These are phyloP conservation scores for Anoura caudifer DNA, from an alignment of 2,113 vertebrate species.

Conservation along the genomic window DNA sequence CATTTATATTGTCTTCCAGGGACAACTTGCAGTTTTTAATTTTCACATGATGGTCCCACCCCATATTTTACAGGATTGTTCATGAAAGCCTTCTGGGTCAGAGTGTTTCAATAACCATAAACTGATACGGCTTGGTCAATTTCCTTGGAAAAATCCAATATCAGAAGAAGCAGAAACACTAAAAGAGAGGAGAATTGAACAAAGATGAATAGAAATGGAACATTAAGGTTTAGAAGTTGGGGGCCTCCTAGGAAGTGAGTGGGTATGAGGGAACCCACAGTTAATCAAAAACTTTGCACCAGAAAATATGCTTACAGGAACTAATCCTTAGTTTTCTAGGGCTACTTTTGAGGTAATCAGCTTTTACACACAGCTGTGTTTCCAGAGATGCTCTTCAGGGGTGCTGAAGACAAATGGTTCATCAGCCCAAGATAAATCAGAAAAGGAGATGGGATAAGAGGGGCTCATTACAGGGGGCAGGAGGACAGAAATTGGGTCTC, in stretches of 20 bases:
- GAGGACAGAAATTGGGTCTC: not conserved
- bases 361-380: slow-evolving; percentile 5
- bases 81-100: slow-evolving; percentile 56
- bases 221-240: not conserved
- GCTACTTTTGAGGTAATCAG: not conserved
- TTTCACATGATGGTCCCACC: slow-evolving; percentile 53
- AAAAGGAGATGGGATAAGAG: not conserved
- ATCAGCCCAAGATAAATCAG: not conserved
- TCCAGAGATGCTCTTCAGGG: not conserved
- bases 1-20: slow-evolving; percentile 66
- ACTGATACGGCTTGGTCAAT: not conserved
- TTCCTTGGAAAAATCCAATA: slow-evolving; percentile 15
- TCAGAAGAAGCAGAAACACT: slow-evolving; percentile 11
- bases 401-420: slow-evolving; percentile 4
- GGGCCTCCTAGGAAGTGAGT: not conserved
- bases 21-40: slow-evolving; percentile 60
- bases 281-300: not conserved
- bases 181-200: not conserved
- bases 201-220: not conserved
- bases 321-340: not conserved
- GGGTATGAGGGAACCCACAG: not conserved
- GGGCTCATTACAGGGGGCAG: not conserved
- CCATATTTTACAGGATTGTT: slow-evolving; percentile 64
- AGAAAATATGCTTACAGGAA: not conserved
- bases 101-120: slow-evolving; percentile 34